Evolutionary conservation across 2,113 vertebrate genomes (phyloP).

Genomic region (Daubentonia madagascariensis): DNA sequence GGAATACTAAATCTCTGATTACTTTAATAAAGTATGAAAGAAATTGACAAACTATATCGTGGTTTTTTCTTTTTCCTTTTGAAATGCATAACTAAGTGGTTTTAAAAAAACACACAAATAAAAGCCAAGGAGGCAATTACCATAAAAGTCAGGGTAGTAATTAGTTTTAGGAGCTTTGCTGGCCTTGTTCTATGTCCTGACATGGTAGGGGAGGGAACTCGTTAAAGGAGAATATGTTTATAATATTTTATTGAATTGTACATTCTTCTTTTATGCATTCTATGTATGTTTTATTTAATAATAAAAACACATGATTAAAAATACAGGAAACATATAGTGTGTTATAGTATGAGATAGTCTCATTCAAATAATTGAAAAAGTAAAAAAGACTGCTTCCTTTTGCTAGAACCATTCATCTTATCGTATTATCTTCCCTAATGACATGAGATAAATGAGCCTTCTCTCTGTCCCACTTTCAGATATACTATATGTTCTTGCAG

Average conservation of each 20-base stretch:
- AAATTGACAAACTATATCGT: background rate
- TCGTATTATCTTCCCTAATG: slow-evolving; percentile 18
- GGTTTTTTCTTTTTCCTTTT: background rate
- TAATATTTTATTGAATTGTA: background rate
- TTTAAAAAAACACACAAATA: background rate
- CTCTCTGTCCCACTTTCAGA: slow-evolving; percentile 18
- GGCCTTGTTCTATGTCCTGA: background rate
- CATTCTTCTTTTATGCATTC: background rate
- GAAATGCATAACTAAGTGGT: rapidly evolving
- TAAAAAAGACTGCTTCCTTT: background rate
- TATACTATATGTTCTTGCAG: background rate
- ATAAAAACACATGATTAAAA: background rate
- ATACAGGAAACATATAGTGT: background rate
- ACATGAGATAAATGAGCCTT: background rate
- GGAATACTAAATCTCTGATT: background rate
- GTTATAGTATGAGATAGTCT: background rate
- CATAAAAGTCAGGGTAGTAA: background rate
- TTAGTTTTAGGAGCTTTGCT: background rate
- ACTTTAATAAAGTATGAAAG: background rate
- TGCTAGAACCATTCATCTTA: background rate
- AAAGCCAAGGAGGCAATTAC: background rate
- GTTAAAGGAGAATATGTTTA: background rate
- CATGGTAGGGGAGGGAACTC: background rate
- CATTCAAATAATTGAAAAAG: background rate
- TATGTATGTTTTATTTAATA: background rate